phyloP scores from a whole-genome alignment of 1,140 invertebrate genomes.

The Calliopsis andreniformis region DNA sequence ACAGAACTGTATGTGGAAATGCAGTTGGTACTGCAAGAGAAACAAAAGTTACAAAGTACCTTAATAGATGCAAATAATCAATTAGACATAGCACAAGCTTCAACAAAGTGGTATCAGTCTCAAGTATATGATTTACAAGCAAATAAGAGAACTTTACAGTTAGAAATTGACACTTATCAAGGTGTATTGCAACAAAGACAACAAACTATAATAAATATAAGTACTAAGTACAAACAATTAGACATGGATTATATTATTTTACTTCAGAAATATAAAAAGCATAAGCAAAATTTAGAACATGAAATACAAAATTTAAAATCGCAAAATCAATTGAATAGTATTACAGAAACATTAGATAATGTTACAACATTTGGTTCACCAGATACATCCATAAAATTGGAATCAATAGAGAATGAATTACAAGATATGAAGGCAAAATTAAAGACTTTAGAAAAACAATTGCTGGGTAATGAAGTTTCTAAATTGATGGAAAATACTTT shows the following conservation, averaged over 20 bases:
- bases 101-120: slow-evolving; percentile 70
- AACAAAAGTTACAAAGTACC: slow-evolving; percentile 65
- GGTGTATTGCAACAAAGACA: slow-evolving; percentile 66
- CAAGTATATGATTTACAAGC: slow-evolving; percentile 70
- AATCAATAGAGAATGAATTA: slow-evolving; percentile 62
- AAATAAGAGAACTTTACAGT: slow-evolving; percentile 63
- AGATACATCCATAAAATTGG: slow-evolving; percentile 59
- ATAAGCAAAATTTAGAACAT: slow-evolving; percentile 57
- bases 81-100: slow-evolving; percentile 59
- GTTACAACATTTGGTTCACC: neutral
- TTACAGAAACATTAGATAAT: slow-evolving; percentile 6
- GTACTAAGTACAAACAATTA: slow-evolving; percentile 64
- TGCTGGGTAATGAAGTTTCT: slow-evolving; percentile 55
- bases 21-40: slow-evolving; percentile 64
- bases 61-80: slow-evolving; percentile 62
- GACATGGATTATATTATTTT: slow-evolving; percentile 60
- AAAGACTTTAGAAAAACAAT: slow-evolving; percentile 61
- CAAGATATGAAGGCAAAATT: slow-evolving; percentile 53
- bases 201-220: slow-evolving; percentile 59
- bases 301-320: slow-evolving; percentile 50
- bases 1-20: slow-evolving; percentile 69
- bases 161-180: slow-evolving; percentile 71
- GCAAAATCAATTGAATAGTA: slow-evolving; percentile 17
- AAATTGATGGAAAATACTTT: slow-evolving; percentile 58
- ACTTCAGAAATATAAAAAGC: slow-evolving; percentile 55